Percentiles rank a stretch among this genome's conserved stretches.
Conservation (phyloP, 2,797 vertebrate species). For the Myotis vivesi region DNA sequence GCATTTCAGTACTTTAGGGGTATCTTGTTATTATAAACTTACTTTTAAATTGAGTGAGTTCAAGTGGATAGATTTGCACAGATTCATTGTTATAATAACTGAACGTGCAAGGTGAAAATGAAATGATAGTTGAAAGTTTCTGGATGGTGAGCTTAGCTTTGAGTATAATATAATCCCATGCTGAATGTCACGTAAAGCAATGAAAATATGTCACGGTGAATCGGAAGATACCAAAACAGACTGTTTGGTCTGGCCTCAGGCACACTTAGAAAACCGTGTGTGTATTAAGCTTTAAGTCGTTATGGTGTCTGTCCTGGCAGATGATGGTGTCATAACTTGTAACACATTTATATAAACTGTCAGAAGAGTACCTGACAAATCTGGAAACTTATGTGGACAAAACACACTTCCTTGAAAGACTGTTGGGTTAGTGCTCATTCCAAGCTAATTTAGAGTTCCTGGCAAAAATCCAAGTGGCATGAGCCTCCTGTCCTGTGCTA, state of each 20-base stretch:
- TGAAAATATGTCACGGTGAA: background rate
- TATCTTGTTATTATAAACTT: background rate
- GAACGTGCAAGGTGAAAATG: background rate
- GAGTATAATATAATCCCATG: background rate
- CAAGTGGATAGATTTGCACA: background rate
- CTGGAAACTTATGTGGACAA: background rate
- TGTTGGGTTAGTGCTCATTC: background rate
- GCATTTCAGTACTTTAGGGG: background rate
- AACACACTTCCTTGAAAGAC: background rate
- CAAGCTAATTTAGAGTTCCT: background rate
- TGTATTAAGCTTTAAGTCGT: background rate
- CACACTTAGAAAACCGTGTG: background rate
- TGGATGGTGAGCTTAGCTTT: background rate
- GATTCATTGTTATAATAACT: background rate
- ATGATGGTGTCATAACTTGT: background rate
- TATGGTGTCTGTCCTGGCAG: conserved; percentile 4
- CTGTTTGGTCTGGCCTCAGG: background rate
- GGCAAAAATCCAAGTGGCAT: background rate
- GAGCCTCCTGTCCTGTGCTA: background rate
- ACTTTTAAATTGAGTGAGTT: background rate
- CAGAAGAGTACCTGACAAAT: background rate
- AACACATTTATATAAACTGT: background rate
- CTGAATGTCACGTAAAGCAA: conserved; percentile 1
- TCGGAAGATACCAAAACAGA: conserved; percentile 20
- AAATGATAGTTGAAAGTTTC: conserved; percentile 25